Conservation (phyloP, 2,888 invertebrate genomes). For the Yponomeuta malinellus region DNA sequence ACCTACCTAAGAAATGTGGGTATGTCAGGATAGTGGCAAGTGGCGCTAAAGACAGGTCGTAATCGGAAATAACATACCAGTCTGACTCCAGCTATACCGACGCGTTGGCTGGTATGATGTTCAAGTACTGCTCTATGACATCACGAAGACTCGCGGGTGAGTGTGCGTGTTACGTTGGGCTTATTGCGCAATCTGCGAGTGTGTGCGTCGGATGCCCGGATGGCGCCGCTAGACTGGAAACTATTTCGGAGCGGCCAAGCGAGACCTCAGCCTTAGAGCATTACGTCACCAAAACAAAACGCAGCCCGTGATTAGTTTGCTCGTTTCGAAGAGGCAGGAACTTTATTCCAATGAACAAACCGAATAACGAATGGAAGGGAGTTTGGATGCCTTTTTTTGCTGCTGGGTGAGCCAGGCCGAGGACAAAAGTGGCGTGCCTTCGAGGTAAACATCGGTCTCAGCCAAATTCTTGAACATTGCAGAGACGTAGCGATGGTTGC, state of each 20-base stretch:
- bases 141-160: background rate
- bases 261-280: slow-evolving; percentile 26
- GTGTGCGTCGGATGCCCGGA: slow-evolving; percentile 15
- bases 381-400: background rate
- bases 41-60: too few species aligned
- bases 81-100: too few species aligned
- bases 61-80: too few species aligned
- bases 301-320: background rate
- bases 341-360: background rate
- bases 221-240: slow-evolving; percentile 36
- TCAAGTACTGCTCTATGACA: background rate
- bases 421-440: too few species aligned
- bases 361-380: background rate
- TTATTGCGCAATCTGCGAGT: slow-evolving; percentile 15
- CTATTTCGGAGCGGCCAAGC: slow-evolving; percentile 35
- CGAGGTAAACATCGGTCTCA: too few species aligned
- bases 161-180: slow-evolving; percentile 20
- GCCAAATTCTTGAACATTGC: too few species aligned
- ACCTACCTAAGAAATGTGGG: too few species aligned
- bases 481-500: too few species aligned
- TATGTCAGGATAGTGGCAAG: too few species aligned
- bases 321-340: background rate
- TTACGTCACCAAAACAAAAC: slow-evolving; percentile 31
- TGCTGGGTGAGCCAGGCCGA: background rate
- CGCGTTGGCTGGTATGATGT: background rate